A percentile compares a stretch with the other conserved stretches of the same genome.
These are phyloP conservation scores for Plotosus lineatus DNA, from an alignment of 2,113 vertebrate species.

Conservation along the genomic window DNA sequence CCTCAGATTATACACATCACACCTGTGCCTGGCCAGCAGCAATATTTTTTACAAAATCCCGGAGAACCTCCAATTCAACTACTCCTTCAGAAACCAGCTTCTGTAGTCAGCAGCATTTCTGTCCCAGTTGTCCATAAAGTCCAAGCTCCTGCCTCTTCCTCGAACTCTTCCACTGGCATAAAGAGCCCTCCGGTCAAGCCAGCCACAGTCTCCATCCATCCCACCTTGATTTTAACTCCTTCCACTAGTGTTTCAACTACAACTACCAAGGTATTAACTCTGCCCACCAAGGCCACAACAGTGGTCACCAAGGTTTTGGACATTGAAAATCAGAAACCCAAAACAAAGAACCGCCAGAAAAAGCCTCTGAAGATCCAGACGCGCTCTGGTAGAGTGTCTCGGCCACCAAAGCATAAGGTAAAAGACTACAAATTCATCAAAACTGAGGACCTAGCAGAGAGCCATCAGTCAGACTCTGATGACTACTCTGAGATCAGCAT, in stretches of 20 bases:
- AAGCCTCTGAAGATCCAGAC: slow-evolving; percentile 86
- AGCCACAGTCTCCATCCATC: not conserved
- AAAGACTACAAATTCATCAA: slow-evolving; percentile 98
- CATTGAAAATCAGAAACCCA: slow-evolving; percentile 56
- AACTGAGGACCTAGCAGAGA: slow-evolving; percentile 87
- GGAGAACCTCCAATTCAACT: slow-evolving; percentile 75
- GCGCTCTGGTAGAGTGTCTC: slow-evolving; percentile 88
- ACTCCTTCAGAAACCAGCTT: slow-evolving; percentile 74
- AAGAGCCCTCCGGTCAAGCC: slow-evolving; percentile 49
- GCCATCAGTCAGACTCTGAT: slow-evolving; percentile 91
- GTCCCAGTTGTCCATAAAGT: slow-evolving; percentile 69
- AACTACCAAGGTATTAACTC: slow-evolving; percentile 44
- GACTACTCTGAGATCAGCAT: slow-evolving; percentile 91
- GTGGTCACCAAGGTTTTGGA: slow-evolving; percentile 23
- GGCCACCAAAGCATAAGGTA: slow-evolving; percentile 92
- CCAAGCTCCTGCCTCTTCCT: slow-evolving; percentile 41
- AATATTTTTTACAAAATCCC: slow-evolving; percentile 73
- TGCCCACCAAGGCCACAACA: slow-evolving; percentile 40
- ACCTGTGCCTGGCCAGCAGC: slow-evolving; percentile 76
- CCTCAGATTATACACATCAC: slow-evolving; percentile 83
- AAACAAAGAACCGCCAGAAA: slow-evolving; percentile 74
- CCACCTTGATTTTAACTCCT: slow-evolving; percentile 27
- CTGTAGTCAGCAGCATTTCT: slow-evolving; percentile 65
- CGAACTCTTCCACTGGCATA: slow-evolving; percentile 27
- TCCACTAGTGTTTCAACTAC: slow-evolving; percentile 3